Percentiles rank a stretch among this genome's conserved stretches.
These are phyloP conservation scores for Chroicocephalus ridibundus DNA, from an alignment of 2,113 vertebrate genomes.

Conservation along the genomic window DNA sequence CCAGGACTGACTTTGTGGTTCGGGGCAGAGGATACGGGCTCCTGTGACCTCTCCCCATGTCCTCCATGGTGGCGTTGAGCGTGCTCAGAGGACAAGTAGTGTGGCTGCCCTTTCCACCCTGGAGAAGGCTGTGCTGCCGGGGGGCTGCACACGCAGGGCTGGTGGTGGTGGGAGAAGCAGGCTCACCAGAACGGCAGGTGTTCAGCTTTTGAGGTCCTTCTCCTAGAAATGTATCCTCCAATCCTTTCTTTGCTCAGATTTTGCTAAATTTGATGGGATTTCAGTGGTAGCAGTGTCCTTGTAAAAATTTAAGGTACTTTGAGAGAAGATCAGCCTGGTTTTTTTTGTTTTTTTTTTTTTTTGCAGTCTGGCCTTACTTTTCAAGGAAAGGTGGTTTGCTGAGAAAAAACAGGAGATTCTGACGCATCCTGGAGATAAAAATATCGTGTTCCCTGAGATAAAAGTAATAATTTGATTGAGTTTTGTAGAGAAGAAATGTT, in stretches of 20 bases:
- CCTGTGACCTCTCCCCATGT: background rate
- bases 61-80: rapidly evolving
- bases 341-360: background rate
- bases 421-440: constrained; percentile 53
- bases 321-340: background rate
- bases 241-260: background rate
- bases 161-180: background rate
- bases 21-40: background rate
- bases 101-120: background rate
- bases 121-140: background rate
- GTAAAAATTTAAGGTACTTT: background rate
- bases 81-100: background rate
- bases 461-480: constrained; percentile 43
- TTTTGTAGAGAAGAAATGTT: background rate
- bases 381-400: constrained; percentile 25
- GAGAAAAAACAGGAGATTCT: constrained; percentile 23
- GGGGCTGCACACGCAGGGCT: background rate
- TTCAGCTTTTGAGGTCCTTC: background rate
- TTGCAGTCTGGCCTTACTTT: background rate
- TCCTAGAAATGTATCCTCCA: background rate
- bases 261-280: background rate
- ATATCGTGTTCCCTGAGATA: constrained; percentile 7
- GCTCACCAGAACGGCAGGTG: background rate
- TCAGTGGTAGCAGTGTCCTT: background rate
- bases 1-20: background rate